These are phyloP conservation scores for Rugalucina vietnamica DNA, from an alignment of 2,888 invertebrate genomes.

Conservation along the genomic window DNA sequence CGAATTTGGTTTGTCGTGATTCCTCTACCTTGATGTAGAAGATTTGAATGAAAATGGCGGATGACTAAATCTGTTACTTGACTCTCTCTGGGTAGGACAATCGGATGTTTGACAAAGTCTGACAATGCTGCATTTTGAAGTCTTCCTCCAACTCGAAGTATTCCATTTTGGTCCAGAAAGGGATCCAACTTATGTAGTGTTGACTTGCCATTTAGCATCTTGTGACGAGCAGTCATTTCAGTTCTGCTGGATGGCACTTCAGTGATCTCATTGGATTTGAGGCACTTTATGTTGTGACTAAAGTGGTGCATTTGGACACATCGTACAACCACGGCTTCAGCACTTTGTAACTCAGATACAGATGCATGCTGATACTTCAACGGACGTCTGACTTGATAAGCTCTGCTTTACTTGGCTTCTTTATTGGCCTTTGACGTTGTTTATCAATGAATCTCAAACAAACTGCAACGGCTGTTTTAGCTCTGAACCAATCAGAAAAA, in stretches of 20 bases:
- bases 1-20: constrained; percentile 57
- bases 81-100: constrained; percentile 31
- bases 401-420: background rate
- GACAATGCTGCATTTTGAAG: constrained; percentile 1
- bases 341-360: background rate
- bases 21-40: constrained; percentile 59
- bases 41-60: constrained; percentile 49
- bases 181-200: background rate
- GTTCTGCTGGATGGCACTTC: background rate
- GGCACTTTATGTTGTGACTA: background rate
- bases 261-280: background rate
- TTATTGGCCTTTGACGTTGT: background rate
- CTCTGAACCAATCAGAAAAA: constrained; percentile 3
- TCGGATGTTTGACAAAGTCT: constrained; percentile 10
- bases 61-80: constrained; percentile 56
- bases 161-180: constrained; percentile 13
- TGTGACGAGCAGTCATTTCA: background rate
- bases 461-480: background rate
- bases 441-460: constrained; percentile 3
- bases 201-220: constrained; percentile 16
- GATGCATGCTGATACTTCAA: background rate
- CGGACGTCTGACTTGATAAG: background rate
- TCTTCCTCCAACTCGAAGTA: constrained; percentile 41
- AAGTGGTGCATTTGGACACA: constrained; percentile 1
- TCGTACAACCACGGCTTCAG: constrained; percentile 4